Evolutionary conservation across 2,113 vertebrate species (phyloP), one percentile per base, ranked within the genome.

Genomic region (Trogon surrucura): DNA sequence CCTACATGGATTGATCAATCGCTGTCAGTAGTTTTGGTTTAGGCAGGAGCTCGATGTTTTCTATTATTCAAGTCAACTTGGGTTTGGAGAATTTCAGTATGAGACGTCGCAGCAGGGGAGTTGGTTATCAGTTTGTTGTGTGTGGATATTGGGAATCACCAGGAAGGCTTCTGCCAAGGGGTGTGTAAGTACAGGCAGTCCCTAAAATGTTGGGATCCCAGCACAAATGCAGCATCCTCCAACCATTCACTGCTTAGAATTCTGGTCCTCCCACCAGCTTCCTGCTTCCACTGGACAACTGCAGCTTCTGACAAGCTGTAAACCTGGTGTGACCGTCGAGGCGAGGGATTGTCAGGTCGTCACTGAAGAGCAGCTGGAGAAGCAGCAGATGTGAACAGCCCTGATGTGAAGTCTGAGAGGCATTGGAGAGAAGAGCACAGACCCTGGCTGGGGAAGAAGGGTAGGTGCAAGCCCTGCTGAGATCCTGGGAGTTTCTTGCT

Each of bases 211-310:
- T 12, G 15, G 47, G 47, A 45, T 54, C 11, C 14, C 61, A 48
- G 51, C 32, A 36, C 5, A 15, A 69, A 36, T 50, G 47, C 51
- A 54, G 47, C 57, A 13, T 47, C 10, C 0, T 12, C 6, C 36
- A 11, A 5, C 53, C 47, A 54, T 29, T 75, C 29, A 5, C 6
- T 9, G 3, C 50, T 80, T 10, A 6, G 0, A 8, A 13, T 45
- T 81, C 54, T 27, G 9, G 13, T 73, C n/a, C 11, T 78, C 21
- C 30, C 29, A 23, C 48, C 11, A 3, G 22, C 48, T 62, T 23
- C 41, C 17, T 4, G 0, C n/a, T 27, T 51, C 18, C 66, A 83
- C 34, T 19, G 44, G 48, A 30, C 44, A 48, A 26, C 34, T 4
- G 23, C 38, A 12, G 56, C 6, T 26, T 21, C 50, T 65, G 17